Evolutionary conservation across 2,113 vertebrate genomes (phyloP), one percentile per base, ranked within the genome.

Genomic region (Centrocercus urophasianus): DNA sequence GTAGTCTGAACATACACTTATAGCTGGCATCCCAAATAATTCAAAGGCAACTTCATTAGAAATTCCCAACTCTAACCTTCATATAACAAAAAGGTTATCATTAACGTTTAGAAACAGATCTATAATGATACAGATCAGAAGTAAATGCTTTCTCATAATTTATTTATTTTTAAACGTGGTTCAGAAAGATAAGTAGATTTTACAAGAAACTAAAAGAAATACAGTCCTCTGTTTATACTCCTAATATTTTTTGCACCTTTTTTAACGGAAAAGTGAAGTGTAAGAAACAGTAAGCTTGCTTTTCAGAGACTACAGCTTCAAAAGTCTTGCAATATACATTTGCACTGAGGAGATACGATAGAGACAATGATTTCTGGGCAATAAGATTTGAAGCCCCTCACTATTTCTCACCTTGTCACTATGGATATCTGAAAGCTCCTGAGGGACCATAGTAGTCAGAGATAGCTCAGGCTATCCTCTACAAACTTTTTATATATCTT

Each of bases 361-460:
- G 25, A 48, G 22, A 14, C 4, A 12, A 3, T 10, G 20, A 7
- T 27, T 4, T 79, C 32, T 57, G 10, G 6, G 24, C 43, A 7
- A 14, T 75, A 32, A 36, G 27, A 45, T 21, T 59, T 22, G 8
- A 64, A 70, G 34, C 64, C 34, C 21, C 10, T 48, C 17, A 42
- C 13, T 50, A 63, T 82, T 21, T 63, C 22, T 10, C 57, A 20
- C 7, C 20, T 9, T 59, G 56, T 59, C 4, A 8, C 47, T 38
- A 42, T 8, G 21, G 7, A 5, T 3, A 0, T 59, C 43, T 47
- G n/a, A 43, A 34, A 81, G 27, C 20, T 48, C 47, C 45, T 24
- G n/a, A 42, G 12, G 0, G 1, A 2, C 1, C 0, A 0, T 34
- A 63, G 8, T 7, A 56, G 13, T 0, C 56, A 42, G 24, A 11